Base-by-base conservation (phyloP, 2,113 vertebrate genomes). In the Chloropsis hardwickii region DNA sequence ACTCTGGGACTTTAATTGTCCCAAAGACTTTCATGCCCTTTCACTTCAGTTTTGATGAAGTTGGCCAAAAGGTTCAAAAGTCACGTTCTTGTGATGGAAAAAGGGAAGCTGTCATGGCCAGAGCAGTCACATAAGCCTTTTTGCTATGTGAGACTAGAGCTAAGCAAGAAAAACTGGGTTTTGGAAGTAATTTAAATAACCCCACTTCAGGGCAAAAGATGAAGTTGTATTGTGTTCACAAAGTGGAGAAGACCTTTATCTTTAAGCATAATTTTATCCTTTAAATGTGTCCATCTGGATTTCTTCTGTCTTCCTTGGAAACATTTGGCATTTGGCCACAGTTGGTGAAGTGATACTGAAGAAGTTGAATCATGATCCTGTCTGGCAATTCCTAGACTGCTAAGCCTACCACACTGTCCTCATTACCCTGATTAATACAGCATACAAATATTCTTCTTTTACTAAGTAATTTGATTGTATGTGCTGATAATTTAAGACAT, bases 201-300 rank as follows among this genome's bases (percentile, higher is more conserved):
- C 37, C 15, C 61, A 57, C 80, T 71, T 84, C 44, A 81, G 69
- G 67, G 80, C 24, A 56, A 86, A 88, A 74, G 64, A 65, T 1
- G 6, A 84, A 70, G 56, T 71, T 29, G 1, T 40, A 65, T 85
- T 92, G 47, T 1, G 0, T 61, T 92, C 73, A 53, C 31, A 16
- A 64, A 10, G 33, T 65, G 57, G 70, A 76, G 91, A 71, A 72
- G 57, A 65, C 3, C 0, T 94, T 93, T 95, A 82, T 92, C 86
- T 90, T 93, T 60, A 89, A 84, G 72, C 57, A 44, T 71, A 48
- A 65, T 56, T 73, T 79, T 86, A 74, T 79, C 57, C 61, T 42
- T 85, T 95, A 94, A 92, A 50, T 81, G 24, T 24, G 40, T 76
- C 91, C 91, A 91, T 95, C 89, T 95, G 87, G 78, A 67, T 91